Conservation (phyloP, 2,113 vertebrate species). For the Saccopteryx leptura region DNA sequence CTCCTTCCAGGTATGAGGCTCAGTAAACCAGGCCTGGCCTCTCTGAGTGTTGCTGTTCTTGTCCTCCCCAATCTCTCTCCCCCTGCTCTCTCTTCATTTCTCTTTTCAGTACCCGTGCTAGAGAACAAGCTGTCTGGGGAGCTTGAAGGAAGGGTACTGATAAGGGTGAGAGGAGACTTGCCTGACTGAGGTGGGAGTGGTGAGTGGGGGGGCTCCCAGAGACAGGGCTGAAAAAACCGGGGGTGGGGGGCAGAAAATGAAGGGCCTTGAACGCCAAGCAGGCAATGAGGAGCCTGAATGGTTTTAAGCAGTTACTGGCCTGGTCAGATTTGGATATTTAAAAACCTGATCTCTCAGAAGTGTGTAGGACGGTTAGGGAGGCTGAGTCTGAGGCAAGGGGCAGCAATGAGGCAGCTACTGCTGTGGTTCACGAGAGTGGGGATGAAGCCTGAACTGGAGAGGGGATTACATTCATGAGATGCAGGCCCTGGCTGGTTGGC, state of each 20-base stretch:
- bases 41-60: not conserved
- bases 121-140: not conserved
- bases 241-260: not conserved
- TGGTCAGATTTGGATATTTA: not conserved
- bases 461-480: not conserved
- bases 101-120: not conserved
- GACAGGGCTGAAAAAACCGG: not conserved
- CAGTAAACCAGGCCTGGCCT: not conserved
- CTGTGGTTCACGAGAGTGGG: not conserved
- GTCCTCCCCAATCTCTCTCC: not conserved
- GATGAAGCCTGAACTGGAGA: not conserved
- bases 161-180: not conserved
- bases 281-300: not conserved
- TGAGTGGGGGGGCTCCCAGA: not conserved
- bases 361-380: not conserved
- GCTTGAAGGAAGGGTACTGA: not conserved
- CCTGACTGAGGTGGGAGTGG: not conserved
- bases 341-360: not conserved
- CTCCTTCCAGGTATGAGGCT: conserved; percentile 77
- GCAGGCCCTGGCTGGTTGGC: too few relatives aligned
- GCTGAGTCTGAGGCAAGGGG: not conserved
- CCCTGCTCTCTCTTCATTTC: not conserved
- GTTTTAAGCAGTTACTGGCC: not conserved
- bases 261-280: not conserved
- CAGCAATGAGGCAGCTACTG: not conserved